Conservation (phyloP, 2,888 invertebrate genomes). For the Mylabris sibirica region DNA sequence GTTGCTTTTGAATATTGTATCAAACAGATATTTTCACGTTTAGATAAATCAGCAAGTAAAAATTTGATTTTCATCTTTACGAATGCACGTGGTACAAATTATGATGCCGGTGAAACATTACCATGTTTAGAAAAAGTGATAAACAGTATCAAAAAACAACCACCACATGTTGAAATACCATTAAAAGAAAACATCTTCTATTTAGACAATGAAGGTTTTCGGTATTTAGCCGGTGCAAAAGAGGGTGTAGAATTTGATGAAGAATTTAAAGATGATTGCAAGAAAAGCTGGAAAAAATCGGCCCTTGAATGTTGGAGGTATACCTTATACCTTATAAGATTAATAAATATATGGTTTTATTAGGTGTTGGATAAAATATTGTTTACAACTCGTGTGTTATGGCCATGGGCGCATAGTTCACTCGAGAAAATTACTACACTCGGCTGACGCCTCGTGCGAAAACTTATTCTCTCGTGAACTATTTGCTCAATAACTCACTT, state of each 20-base stretch:
- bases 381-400: too few species aligned
- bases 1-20: conserved; percentile 50
- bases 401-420: too few species aligned
- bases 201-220: conserved; percentile 50
- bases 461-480: too few species aligned
- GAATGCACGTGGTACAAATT: conserved; percentile 45
- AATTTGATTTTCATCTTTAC: conserved; percentile 52
- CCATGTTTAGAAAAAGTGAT: conserved; percentile 40
- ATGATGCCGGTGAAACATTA: conserved; percentile 48
- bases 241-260: conserved; percentile 37
- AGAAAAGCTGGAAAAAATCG: conserved; percentile 46
- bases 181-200: conserved; percentile 46
- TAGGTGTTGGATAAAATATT: too few species aligned
- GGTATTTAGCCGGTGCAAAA: conserved; percentile 44
- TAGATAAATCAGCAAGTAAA: conserved; percentile 48
- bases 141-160: conserved; percentile 25
- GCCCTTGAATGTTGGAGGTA: conserved; percentile 32
- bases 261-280: conserved; percentile 33
- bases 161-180: conserved; percentile 43
- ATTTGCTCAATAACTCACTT: too few species aligned
- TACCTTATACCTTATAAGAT: too few species aligned
- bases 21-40: conserved; percentile 48
- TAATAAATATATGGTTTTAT: too few species aligned
- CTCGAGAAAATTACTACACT: too few species aligned
- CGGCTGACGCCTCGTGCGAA: too few species aligned